These are phyloP conservation scores for Stenopsyche tienmushanensis DNA, from an alignment of 1,140 invertebrate genomes.

Conservation along the genomic window DNA sequence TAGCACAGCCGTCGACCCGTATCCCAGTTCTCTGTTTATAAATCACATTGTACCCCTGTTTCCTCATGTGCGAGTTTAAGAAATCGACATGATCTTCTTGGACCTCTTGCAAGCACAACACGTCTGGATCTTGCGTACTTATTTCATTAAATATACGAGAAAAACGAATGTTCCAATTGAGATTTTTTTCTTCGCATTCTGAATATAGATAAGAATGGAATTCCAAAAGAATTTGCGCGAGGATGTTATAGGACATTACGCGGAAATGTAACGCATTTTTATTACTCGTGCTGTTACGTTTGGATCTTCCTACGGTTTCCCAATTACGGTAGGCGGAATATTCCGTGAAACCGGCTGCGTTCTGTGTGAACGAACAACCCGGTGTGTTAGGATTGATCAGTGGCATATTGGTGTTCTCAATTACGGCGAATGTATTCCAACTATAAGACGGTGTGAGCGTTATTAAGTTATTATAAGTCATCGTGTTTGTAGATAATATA, in stretches of 20 bases:
- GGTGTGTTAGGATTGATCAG: not conserved
- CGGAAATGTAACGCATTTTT: slow-evolving; percentile 45
- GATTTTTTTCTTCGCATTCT: slow-evolving; percentile 57
- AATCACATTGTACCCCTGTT: slow-evolving; percentile 61
- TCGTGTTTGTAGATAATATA: too few relatives aligned
- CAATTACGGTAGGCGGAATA: too few relatives aligned
- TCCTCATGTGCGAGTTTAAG: slow-evolving; percentile 60
- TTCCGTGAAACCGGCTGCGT: too few relatives aligned
- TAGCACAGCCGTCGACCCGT: slow-evolving; percentile 80
- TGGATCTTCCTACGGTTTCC: too few relatives aligned
- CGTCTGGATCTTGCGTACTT: slow-evolving; percentile 68
- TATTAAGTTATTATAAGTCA: not conserved
- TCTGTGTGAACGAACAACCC: not conserved
- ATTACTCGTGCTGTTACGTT: not conserved
- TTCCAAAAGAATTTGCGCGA: slow-evolving; percentile 80
- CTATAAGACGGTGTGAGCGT: not conserved
- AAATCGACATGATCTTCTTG: slow-evolving; percentile 71
- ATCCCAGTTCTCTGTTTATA: slow-evolving; percentile 75
- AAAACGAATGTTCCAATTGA: slow-evolving; percentile 73
- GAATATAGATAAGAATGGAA: slow-evolving; percentile 75
- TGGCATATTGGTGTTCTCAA: too few relatives aligned
- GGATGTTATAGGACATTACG: slow-evolving; percentile 83
- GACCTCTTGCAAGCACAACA: slow-evolving; percentile 86
- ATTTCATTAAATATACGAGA: slow-evolving; percentile 72
- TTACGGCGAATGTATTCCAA: not conserved